A percentile compares a stretch with the other conserved stretches of the same genome.
phyloP scores from a whole-genome alignment of 2,113 vertebrate genomes.

The Rhodinocichla rosea region DNA sequence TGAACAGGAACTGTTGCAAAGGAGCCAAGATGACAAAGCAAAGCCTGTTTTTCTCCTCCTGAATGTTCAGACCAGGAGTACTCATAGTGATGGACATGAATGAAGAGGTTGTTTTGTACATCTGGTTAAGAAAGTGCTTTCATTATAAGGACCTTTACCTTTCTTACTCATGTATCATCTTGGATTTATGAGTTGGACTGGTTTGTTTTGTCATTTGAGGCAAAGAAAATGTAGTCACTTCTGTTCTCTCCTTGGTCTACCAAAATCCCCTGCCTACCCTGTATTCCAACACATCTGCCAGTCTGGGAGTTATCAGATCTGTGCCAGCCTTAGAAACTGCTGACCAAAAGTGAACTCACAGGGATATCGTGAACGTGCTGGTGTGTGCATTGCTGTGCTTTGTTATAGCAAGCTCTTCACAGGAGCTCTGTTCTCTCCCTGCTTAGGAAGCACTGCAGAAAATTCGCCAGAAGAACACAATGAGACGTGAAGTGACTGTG shows the following conservation, averaged over 20 bases:
- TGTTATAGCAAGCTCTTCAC: background rate
- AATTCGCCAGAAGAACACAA: constrained; percentile 99
- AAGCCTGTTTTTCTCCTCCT: background rate
- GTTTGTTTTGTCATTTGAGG: background rate
- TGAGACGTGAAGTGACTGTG: constrained; percentile 97
- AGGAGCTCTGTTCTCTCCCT: background rate
- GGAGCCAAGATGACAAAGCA: background rate
- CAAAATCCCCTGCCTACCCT: background rate
- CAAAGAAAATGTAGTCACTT: background rate
- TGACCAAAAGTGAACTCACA: background rate
- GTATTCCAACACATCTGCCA: background rate
- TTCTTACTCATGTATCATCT: background rate
- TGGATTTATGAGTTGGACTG: background rate
- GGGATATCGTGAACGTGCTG: rapidly evolving
- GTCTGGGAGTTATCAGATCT: background rate
- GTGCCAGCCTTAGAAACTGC: background rate
- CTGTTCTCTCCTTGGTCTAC: background rate
- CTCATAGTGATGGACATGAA: background rate
- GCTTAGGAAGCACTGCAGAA: constrained; percentile 95
- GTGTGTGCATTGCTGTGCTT: background rate
- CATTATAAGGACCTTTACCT: background rate
- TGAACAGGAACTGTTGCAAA: background rate
- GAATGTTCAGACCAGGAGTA: background rate
- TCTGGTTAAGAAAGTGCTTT: background rate
- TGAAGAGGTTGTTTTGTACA: background rate